These are phyloP conservation scores for Lonchura striata DNA, from an alignment of 2,113 vertebrate species.

Conservation along the genomic window DNA sequence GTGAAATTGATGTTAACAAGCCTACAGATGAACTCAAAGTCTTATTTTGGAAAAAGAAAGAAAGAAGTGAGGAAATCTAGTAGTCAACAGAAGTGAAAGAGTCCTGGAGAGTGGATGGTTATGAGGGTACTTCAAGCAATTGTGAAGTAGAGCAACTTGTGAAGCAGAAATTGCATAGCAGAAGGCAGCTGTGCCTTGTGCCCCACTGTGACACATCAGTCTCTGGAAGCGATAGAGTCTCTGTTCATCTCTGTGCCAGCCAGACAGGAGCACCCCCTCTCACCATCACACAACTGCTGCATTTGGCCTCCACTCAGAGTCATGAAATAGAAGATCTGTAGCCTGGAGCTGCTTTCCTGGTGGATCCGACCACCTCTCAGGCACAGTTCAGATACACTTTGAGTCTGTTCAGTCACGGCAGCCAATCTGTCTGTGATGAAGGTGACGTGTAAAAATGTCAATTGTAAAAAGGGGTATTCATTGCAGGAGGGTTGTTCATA, in stretches of 20 bases:
- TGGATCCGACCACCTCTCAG: not conserved
- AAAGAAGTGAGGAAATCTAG: not conserved
- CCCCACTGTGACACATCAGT: not conserved
- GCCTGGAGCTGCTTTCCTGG: not conserved
- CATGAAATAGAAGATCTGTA: not conserved
- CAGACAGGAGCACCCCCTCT: not conserved
- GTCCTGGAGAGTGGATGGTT: not conserved
- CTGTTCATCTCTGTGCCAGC: not conserved
- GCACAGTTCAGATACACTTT: not conserved
- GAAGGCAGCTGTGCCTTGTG: not conserved
- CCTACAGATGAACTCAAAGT: not conserved
- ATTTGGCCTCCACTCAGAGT: not conserved
- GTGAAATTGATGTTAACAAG: not conserved
- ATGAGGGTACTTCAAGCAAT: not conserved
- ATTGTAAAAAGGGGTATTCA: not conserved
- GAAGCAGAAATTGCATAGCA: not conserved
- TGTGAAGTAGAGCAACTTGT: not conserved
- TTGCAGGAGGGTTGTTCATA: slow-evolving; percentile 11
- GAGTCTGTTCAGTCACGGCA: not conserved
- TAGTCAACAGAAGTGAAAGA: not conserved
- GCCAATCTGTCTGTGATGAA: not conserved
- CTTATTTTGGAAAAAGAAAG: not conserved
- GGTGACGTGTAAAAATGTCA: not conserved
- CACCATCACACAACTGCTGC: not conserved
- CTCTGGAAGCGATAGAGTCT: not conserved